Evolutionary conservation across 2,888 invertebrate genomes (phyloP), one percentile per base, ranked within the genome.

Genomic region (Oscheius sp.): DNA sequence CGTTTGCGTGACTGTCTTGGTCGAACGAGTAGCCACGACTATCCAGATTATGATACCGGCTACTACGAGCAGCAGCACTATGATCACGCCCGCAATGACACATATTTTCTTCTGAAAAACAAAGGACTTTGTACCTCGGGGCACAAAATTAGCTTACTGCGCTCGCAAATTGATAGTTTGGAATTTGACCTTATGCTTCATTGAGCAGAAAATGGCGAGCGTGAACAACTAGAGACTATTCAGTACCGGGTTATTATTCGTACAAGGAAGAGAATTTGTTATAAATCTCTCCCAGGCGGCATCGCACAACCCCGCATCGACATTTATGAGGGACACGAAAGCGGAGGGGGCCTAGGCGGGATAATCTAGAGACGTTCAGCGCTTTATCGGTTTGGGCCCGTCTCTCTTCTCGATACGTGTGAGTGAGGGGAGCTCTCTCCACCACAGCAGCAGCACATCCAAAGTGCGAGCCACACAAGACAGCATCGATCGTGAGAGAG

Each of bases 31-130:
- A 21, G 80, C 48, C 33, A 87, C 76, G n/a, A 80, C 76, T n/a
- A 89, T 79, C 82, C 89, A 89, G 74, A 91, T 83, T 76, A 91
- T 90, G 77, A 91, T 88, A 65, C 87, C 89, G 74, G 90, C 83
- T 47, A 91, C 85, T 73, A 89, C 86, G 76, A 90, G 76, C 60
- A 84, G 72, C 29, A 87, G 63, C 70, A 87, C 75, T 63, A 89
- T 79, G n/a, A 85, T 63, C 57, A 85, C 71, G 62, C 81, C 77
- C 60, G 87, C 70, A 62, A 86, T 81, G 70, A 86, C 85, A 76
- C 78, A 83, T 73, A 85, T 82, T 81, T 88, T 88, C 84, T 85
- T 88, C 88, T 88, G 82, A 60, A 87, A 82, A 42, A 42, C 4
- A 42, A 42, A 42, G 51, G 21, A 21, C 21, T 21, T 21, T 21